Evolutionary conservation across 2,797 vertebrate genomes (phyloP).

Genomic region (Mus minutoides): DNA sequence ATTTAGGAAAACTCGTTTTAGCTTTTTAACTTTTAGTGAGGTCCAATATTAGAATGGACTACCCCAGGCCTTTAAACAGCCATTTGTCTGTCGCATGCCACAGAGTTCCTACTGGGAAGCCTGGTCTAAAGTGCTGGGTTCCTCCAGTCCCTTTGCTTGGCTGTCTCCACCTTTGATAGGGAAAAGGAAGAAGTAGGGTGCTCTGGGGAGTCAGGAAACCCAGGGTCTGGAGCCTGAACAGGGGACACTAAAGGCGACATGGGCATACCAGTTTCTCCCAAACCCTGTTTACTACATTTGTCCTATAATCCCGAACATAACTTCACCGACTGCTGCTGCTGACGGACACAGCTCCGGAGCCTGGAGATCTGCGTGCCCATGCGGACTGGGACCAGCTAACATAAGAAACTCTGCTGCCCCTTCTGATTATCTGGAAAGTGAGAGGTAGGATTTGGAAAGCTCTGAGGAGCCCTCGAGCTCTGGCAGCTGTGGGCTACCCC

Average conservation of each 20-base stretch:
- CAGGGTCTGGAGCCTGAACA: neutral
- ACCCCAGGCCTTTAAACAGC: neutral
- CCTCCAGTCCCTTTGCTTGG: neutral
- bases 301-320: neutral
- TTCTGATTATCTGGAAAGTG: constrained; percentile 17
- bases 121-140: neutral
- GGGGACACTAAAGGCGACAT: neutral
- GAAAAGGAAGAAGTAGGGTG: neutral
- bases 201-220: neutral
- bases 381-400: neutral
- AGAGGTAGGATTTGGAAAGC: neutral
- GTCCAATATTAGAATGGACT: neutral
- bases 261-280: neutral
- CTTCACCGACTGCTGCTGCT: neutral
- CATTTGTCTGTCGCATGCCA: neutral
- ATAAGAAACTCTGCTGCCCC: neutral
- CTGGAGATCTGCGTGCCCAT: neutral
- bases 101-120: neutral
- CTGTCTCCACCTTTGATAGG: neutral
- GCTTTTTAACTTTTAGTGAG: constrained; percentile 30
- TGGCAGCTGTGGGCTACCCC: neutral
- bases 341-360: neutral
- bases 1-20: constrained; percentile 39
- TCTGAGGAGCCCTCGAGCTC: neutral
- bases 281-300: neutral